phyloP scores from a whole-genome alignment of 2,888 invertebrate genomes.

The Tetramorium bicarinatum region DNA sequence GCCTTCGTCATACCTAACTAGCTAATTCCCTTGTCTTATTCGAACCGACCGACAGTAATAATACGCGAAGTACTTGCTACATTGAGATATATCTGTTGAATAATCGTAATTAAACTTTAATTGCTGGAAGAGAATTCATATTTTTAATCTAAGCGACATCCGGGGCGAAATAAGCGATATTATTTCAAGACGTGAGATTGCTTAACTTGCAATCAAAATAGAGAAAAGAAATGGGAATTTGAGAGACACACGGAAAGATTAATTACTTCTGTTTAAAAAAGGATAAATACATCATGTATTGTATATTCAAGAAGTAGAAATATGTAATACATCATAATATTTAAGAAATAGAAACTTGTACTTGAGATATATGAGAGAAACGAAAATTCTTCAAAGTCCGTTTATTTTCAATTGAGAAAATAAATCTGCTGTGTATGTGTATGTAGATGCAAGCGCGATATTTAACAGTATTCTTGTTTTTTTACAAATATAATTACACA shows the following conservation, averaged over 20 bases:
- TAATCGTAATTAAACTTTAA: conserved; percentile 20
- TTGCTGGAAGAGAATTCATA: background rate
- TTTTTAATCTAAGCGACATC: background rate
- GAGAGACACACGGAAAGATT: background rate
- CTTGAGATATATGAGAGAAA: background rate
- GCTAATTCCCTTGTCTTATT: conserved; percentile 55
- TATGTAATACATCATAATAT: background rate
- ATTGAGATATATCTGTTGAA: conserved; percentile 4
- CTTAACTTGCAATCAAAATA: background rate
- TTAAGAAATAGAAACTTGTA: background rate
- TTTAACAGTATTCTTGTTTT: background rate
- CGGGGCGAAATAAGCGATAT: background rate
- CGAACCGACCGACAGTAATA: conserved; percentile 27
- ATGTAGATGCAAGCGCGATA: background rate
- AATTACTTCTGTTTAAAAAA: background rate
- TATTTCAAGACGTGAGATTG: conserved; percentile 3
- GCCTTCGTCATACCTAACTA: conserved; percentile 69
- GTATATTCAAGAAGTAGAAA: background rate
- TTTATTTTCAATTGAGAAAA: background rate
- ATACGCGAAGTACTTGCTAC: background rate
- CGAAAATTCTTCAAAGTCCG: background rate
- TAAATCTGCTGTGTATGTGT: background rate
- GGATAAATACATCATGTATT: background rate
- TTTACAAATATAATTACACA: background rate
- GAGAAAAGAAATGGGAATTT: background rate